phyloP scores from a whole-genome alignment of 23 tunicate genomes.

The Phallusia fumigata region DNA sequence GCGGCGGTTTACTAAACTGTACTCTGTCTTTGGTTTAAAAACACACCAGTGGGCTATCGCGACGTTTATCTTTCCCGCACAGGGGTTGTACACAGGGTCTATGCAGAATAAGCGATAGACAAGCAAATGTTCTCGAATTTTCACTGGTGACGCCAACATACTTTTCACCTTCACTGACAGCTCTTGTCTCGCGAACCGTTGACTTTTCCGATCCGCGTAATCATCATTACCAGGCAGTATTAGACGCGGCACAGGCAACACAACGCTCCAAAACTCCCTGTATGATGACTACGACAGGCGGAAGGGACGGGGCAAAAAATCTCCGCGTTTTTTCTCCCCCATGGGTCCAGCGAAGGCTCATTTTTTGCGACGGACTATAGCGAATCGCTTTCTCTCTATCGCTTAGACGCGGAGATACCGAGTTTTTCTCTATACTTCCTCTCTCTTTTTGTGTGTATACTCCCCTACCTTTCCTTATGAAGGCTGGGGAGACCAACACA shows the following conservation, averaged over 20 bases:
- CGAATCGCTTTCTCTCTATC: background rate
- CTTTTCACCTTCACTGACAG: too few relatives aligned
- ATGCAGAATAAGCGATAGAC: too few relatives aligned
- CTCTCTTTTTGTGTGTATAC: background rate
- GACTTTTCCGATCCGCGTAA: slow-evolving; percentile 26
- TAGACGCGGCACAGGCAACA: slow-evolving; percentile 15
- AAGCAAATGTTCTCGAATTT: too few relatives aligned
- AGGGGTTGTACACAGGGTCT: too few relatives aligned
- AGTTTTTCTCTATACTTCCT: background rate
- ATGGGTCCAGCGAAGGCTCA: slow-evolving; percentile 1
- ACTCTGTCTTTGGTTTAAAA: too few relatives aligned
- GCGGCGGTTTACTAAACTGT: too few relatives aligned
- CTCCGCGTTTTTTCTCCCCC: slow-evolving; percentile 6
- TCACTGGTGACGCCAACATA: too few relatives aligned
- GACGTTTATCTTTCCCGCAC: too few relatives aligned
- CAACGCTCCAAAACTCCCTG: slow-evolving; percentile 56
- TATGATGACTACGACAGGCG: slow-evolving; percentile 39
- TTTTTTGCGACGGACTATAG: background rate
- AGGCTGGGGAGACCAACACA: background rate
- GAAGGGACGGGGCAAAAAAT: slow-evolving; percentile 2
- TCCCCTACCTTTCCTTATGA: too few relatives aligned
- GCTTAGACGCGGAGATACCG: background rate
- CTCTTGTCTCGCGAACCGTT: background rate
- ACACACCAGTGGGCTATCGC: too few relatives aligned
- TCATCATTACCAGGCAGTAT: slow-evolving; percentile 90